These are phyloP conservation scores for Entelurus aequoreus DNA, from an alignment of 2,113 vertebrate genomes.

Conservation along the genomic window DNA sequence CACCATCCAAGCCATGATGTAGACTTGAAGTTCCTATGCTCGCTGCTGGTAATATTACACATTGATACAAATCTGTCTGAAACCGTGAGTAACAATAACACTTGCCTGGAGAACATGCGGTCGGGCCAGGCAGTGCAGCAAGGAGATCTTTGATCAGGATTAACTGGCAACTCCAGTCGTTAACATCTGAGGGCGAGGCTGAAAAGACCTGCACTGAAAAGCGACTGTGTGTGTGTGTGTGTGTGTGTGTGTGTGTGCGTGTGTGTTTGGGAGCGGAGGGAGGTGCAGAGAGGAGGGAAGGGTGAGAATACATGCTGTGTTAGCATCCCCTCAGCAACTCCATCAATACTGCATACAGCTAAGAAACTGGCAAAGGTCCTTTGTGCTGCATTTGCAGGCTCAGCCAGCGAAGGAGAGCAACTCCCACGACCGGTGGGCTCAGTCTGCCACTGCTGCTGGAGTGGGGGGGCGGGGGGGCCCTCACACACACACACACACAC, in stretches of 20 bases:
- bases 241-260: conserved; percentile 2
- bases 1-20: not conserved
- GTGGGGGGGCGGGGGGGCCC: conserved; percentile 19
- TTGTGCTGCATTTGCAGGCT: conserved; percentile 62
- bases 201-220: conserved; percentile 39
- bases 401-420: conserved; percentile 40
- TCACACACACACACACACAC: conserved; percentile 4
- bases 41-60: conserved; percentile 5
- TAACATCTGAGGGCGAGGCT: conserved; percentile 49
- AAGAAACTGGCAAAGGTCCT: conserved; percentile 68
- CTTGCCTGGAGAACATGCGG: conserved; percentile 1
- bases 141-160: conserved; percentile 53
- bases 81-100: conserved; percentile 6
- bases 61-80: not conserved
- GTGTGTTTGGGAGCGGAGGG: conserved; percentile 21
- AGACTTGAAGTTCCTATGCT: not conserved
- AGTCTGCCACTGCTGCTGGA: conserved; percentile 35
- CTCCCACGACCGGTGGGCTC: conserved; percentile 51
- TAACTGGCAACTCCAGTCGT: conserved; percentile 53
- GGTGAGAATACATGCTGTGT: conserved; percentile 74
- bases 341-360: conserved; percentile 79
- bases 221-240: conserved; percentile 13
- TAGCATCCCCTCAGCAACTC: conserved; percentile 78
- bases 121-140: conserved; percentile 10
- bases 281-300: conserved; percentile 40